Base-by-base conservation (phyloP, 2,113 vertebrate species). In the Galbula dea region DNA sequence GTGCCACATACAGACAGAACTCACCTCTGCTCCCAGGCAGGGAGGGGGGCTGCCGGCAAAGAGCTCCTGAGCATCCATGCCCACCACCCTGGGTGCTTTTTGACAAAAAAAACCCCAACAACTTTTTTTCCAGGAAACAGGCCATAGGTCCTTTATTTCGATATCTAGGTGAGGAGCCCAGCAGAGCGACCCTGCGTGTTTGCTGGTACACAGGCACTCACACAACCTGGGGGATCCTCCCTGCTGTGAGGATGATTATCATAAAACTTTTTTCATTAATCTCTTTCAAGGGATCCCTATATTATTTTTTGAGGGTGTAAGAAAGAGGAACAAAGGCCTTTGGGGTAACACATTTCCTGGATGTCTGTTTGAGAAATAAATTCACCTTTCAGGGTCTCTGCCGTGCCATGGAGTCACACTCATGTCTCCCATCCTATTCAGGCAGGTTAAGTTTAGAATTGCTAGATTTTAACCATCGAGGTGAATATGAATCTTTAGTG, bases 1-100 rank as follows among this genome's bases (percentile, higher is more conserved):
- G 95, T 94, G 94, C 93, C 95, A 83, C 95, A 83, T 23, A 81
- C 87, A 92, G 96, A 91, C 89, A 36, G 92, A 55, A 37, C 84
- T 76, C 86, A 49, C 91, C 94, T 63, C 90, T 11, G 41, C 78
- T 66, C 23, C 29, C 36, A 11, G 29, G 76, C 48, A 11, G 29
- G 43, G 73, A 23, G 24, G 61, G 65, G 14, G n/a, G 76, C 24
- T 34, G 18, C 77, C 3, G 2, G 37, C 29, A 9, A 41, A 39
- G 46, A 66, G 69, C 49, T 12, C 34, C 51, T 11, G 6, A 27
- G 34, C 71, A 11, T 3, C 46, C 15, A 6, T 7, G 1, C 36
- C 55, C 49, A 4, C 36, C 3, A 2, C 61, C 32, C 66, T 3
- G 39, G 39, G 18, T 11, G 41, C 54, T 26, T 3, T 54, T 2